phyloP scores from a whole-genome alignment of 2,113 vertebrate species.

The Crotalus viridis region DNA sequence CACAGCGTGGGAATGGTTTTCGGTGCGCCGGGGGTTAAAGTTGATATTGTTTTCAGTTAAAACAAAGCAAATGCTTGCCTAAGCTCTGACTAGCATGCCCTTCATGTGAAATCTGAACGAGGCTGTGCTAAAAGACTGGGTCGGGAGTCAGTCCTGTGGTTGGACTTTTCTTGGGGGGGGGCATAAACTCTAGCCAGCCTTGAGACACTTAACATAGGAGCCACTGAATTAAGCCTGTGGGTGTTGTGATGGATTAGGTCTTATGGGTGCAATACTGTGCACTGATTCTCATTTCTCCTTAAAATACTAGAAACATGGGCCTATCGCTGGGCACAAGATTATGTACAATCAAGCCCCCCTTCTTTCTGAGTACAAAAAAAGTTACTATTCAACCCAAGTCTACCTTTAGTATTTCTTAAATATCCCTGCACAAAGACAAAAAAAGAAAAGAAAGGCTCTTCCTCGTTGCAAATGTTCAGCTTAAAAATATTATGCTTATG shows the following conservation, averaged over 20 bases:
- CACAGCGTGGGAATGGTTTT: not conserved
- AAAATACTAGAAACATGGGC: not conserved
- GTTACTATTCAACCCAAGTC: not conserved
- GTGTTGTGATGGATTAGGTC: not conserved
- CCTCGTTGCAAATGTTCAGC: not conserved
- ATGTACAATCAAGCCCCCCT: not conserved
- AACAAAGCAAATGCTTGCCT: not conserved
- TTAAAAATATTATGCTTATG: not conserved
- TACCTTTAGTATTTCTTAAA: not conserved
- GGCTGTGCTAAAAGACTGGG: not conserved
- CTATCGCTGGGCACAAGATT: no score
- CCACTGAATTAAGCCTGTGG: not conserved
- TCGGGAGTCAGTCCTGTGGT: not conserved
- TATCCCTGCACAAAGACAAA: not conserved
- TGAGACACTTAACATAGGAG: not conserved
- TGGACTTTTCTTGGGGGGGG: not conserved
- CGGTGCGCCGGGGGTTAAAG: not conserved
- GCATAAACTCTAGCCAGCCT: not conserved
- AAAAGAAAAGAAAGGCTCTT: not conserved
- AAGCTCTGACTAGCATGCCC: not conserved
- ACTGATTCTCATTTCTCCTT: not conserved
- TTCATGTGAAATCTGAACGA: not conserved
- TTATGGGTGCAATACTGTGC: not conserved
- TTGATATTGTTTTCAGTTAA: not conserved
- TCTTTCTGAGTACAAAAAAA: not conserved